Percentiles rank a stretch among this genome's conserved stretches.
These are phyloP conservation scores for Diaperis boleti DNA, from an alignment of 2,888 invertebrate genomes.

Conservation along the genomic window DNA sequence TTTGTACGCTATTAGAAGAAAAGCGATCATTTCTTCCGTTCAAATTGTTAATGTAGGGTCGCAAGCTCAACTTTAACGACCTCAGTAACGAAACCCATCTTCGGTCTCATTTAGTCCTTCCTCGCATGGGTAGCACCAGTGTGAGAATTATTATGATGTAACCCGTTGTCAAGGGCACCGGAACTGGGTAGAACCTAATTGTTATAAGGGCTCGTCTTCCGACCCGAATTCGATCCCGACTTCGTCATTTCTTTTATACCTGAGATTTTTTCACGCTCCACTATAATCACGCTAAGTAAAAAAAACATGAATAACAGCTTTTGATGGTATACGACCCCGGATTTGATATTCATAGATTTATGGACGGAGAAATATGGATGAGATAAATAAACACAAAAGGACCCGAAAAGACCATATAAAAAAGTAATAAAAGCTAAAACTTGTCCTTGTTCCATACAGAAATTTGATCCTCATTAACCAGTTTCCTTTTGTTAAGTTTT, in stretches of 20 bases:
- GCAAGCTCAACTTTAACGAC: conserved; percentile 11
- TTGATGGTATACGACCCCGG: conserved; percentile 10
- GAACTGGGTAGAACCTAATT: conserved; percentile 48
- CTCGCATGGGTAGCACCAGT: conserved; percentile 23
- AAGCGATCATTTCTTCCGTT: conserved; percentile 15
- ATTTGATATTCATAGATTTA: conserved; percentile 36
- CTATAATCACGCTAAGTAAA: conserved; percentile 3
- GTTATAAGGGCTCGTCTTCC: conserved; percentile 46
- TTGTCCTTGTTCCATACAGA: conserved; percentile 43
- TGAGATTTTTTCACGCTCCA: conserved; percentile 15
- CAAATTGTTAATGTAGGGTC: conserved; percentile 2
- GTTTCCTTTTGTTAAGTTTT: conserved; percentile 42
- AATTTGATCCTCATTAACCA: conserved; percentile 46
- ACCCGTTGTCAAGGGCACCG: conserved; percentile 40
- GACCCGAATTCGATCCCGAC: conserved; percentile 43
- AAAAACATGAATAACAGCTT: not conserved
- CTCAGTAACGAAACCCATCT: conserved; percentile 13
- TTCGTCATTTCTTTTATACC: conserved; percentile 27
- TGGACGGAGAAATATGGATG: conserved; percentile 31
- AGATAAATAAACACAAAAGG: conserved; percentile 39
- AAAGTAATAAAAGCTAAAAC: conserved; percentile 43
- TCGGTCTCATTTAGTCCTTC: conserved; percentile 15
- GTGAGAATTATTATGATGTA: conserved; percentile 39
- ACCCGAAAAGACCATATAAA: conserved; percentile 40
- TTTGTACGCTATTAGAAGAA: conserved; percentile 1